Percentiles rank a stretch among this genome's conserved stretches.
phyloP scores from a whole-genome alignment of 2,113 vertebrate genomes.

The Lepisosteus oculatus region DNA sequence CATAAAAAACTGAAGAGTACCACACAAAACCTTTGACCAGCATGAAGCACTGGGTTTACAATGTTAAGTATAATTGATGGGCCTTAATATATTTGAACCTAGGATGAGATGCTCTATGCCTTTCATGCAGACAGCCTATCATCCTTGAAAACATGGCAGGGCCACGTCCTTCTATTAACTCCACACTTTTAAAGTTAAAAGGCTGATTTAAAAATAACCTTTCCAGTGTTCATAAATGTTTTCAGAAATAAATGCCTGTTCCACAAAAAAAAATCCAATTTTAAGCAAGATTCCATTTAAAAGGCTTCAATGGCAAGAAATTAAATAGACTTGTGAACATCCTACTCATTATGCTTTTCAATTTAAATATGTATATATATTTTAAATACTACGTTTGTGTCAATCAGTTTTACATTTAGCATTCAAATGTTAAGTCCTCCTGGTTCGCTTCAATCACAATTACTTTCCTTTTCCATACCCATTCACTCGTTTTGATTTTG shows the following conservation, averaged over 20 bases:
- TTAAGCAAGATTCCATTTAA: background rate
- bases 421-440: too few species aligned
- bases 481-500: too few species aligned
- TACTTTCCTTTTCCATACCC: too few species aligned
- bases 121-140: background rate
- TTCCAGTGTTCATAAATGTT: background rate
- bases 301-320: too few species aligned
- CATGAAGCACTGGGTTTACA: background rate
- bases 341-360: too few species aligned
- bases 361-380: too few species aligned
- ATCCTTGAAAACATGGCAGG: slow-evolving; percentile 1
- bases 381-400: too few species aligned
- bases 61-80: background rate
- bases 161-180: slow-evolving; percentile 8
- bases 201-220: background rate
- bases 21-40: background rate
- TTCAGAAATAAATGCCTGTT: background rate
- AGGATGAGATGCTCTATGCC: background rate
- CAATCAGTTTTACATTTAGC: too few species aligned
- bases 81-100: background rate
- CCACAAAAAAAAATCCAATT: background rate
- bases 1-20: background rate
- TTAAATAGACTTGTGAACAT: too few species aligned
- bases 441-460: too few species aligned
- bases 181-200: background rate